Evolutionary conservation across 2,888 invertebrate genomes (phyloP).

Genomic region (Druceiella hillmani): DNA sequence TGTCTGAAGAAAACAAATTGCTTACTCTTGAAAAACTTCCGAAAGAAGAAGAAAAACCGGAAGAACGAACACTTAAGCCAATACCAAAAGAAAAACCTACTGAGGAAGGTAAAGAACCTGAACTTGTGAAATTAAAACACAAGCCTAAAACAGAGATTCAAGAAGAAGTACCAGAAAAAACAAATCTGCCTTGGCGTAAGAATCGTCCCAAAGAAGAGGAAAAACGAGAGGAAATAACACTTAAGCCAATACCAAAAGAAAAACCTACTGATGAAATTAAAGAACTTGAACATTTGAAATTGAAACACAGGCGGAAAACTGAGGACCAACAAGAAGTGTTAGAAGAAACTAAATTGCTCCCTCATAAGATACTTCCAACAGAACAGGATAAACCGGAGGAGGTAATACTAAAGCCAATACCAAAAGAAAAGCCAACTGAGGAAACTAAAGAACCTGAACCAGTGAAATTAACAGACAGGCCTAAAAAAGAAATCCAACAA

Average conservation of each 20-base stretch:
- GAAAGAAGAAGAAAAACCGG: too few species aligned
- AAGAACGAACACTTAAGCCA: too few species aligned
- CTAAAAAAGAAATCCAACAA: constrained; percentile 28
- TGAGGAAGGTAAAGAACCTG: constrained; percentile 20
- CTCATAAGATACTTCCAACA: constrained; percentile 27
- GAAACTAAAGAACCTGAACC: constrained; percentile 26
- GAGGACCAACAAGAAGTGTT: constrained; percentile 32
- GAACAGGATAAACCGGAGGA: constrained; percentile 29
- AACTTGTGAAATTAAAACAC: constrained; percentile 21
- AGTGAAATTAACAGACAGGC: constrained; percentile 9
- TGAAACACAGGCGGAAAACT: constrained; percentile 9
- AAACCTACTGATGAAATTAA: constrained; percentile 26
- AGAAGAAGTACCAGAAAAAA: constrained; percentile 29
- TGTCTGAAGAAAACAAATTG: constrained; percentile 8
- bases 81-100: too few species aligned
- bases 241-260: constrained; percentile 26
- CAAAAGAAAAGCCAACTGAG: constrained; percentile 29
- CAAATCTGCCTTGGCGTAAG: too few species aligned
- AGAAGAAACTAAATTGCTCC: constrained; percentile 29
- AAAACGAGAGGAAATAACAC: constrained; percentile 33
- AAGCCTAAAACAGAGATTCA: constrained; percentile 23
- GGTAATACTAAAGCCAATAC: constrained; percentile 33
- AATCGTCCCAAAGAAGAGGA: too few species aligned
- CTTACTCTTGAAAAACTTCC: constrained; percentile 17
- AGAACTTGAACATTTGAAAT: constrained; percentile 13